Evolutionary conservation across 2,888 invertebrate species (phyloP), one percentile per base, ranked within the genome.

Genomic region (Aplocera efformata): DNA sequence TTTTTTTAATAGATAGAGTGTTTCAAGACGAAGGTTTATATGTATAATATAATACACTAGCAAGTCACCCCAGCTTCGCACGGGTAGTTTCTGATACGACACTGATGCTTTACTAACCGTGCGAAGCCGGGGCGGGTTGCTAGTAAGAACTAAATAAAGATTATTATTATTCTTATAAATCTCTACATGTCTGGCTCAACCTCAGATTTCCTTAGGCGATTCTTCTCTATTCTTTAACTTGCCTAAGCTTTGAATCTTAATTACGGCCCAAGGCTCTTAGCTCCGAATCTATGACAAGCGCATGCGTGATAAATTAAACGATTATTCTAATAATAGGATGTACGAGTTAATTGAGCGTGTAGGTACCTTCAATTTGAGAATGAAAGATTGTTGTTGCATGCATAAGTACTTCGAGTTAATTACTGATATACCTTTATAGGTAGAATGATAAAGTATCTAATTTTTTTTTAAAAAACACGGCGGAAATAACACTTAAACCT

Each of bases 171-270:
- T 6, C 7, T n/a, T n/a, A n/a, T n/a, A 9, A 26, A 34, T 10
- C 29, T 23, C 33, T 37, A 1, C 6, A 17, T 34, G 21, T 21
- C 29, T 9, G 26, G 26, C 42, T 31, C 17, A 32, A 30, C 20
- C 17, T 24, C 8, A 39, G 6, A 5, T 10, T 31, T 21, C 58
- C 52, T 23, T 34, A 13, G 44, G 57, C 51, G 35, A 40, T 23
- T 25, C 42, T 48, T 51, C 50, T 62, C 63, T 56, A 66, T 61
- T 61, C 59, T 59, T 60, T 56, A 63, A 56, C 56, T 42, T 58
- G 67, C 49, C 56, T 61, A 56, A 68, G 76, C 82, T 67, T 79
- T 72, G 54, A 61, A 60, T 50, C 71, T 64, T 79, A 80, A 82
- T 81, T 77, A 60, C 57, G 59, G 70, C 80, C 78, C 61, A 46